Base-by-base conservation (phyloP, 2,888 invertebrate genomes). In the Hetaerina titia region DNA sequence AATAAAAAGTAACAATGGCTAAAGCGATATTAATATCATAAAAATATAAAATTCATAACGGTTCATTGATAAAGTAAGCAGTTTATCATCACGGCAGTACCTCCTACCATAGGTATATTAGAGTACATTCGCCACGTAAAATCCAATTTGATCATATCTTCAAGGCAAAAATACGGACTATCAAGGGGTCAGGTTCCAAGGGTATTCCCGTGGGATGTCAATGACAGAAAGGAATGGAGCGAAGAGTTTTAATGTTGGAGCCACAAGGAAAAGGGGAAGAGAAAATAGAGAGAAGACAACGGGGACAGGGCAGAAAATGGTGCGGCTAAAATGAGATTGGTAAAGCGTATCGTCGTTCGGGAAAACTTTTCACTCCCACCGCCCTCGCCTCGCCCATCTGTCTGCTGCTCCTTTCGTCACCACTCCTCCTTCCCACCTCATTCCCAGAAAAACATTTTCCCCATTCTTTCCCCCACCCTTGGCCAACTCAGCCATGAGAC, bases 301-400 rank as follows among this genome's bases (percentile, higher is more conserved):
- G 56, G 45, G 6, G 22, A 22, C 25, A 90, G 89, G 58, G 45
- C 63, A 19, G 69, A 88, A 57, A 89, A 56, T n/a, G 92, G 64
- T 57, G 69, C 22, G 69, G 92, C 63, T 31, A 56, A 69, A 64
- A 92, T 92, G 92, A 69, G 31, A 90, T 90, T 63, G 90, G 63
- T 64, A 64, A 63, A 25, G 90, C 90, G 90, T 31, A 92, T 92
- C 92, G 63, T 45, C 45, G 60, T n/a, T n/a, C 4, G 31, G 81
- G 81, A 81, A 74, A 89, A 89, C 89, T 89, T 89, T 57, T 56
- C 25, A 69, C 92, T 31, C 11, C 90, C 60, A 6, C 63, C 63
- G 25, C 25, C 63, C 15, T 45, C 22, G 31, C 90, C 60, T 15
- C 31, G 17, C 17, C 88, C 88, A 31, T 45, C n/a, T 88, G 45